Base-by-base conservation (phyloP, 2,113 vertebrate genomes). In the Argyrosomus japonicus region DNA sequence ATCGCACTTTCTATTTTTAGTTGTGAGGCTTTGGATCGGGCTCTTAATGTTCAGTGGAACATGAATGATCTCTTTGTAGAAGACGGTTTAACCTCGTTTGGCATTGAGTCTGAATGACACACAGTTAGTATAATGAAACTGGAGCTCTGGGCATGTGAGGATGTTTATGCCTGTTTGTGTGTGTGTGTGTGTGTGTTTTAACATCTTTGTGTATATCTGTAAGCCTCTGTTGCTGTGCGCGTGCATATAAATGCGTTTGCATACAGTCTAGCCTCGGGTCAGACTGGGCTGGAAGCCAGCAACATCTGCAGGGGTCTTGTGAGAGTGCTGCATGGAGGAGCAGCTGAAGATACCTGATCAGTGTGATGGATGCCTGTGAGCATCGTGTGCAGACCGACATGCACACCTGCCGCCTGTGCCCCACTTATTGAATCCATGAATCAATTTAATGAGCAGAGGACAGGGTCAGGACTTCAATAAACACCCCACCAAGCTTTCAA, bases 351-450 rank as follows among this genome's bases (percentile, higher is more conserved):
- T 85, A 90, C 91, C 91, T 91, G 91, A 88, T 94, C 89, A 87
- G 83, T 18, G 65, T 95, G 94, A 95, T 94, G 91, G 93, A 95
- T 95, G 92, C 78, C 72, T 63, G 58, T 9, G 85, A 83, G 90
- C 68, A 78, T 64, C 10, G 80, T 70, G 88, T 62, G 81, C 80
- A 77, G 82, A 9, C 85, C 48, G 65, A 88, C 91, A 78, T 75
- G 82, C 85, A 78, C 94, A 95, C 92, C 93, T 93, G 94, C 91
- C 76, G 77, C 90, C 91, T 69, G 82, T 68, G 82, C 81, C 85
- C 88, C 87, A 91, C 92, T 95, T 95, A 95, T 94, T 94, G 92
- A 89, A 89, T 84, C 92, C 91, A 94, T 95, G 93, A 95, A 95
- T 95, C 94, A 95, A 93, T 93, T 93, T 95, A 95, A 95, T 94